Conservation (phyloP, 2,888 invertebrate genomes). For the Agonopterix alstromeriana region DNA sequence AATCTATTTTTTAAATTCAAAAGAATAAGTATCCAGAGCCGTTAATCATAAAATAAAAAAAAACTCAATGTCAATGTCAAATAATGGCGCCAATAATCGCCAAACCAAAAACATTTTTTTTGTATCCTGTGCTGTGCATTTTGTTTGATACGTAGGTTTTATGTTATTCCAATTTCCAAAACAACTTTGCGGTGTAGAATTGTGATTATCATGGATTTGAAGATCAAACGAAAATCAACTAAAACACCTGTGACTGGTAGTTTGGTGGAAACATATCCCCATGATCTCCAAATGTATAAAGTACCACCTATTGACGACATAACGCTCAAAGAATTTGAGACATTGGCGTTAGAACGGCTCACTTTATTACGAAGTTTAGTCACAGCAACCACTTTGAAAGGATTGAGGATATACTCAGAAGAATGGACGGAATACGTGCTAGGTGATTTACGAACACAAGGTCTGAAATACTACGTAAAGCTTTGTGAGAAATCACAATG, state of each 20-base stretch:
- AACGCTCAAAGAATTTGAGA: slow-evolving; percentile 90
- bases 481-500: slow-evolving; percentile 76
- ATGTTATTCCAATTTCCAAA: too few relatives aligned
- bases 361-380: slow-evolving; percentile 87
- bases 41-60: too few relatives aligned
- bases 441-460: slow-evolving; percentile 80
- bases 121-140: too few relatives aligned
- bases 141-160: too few relatives aligned
- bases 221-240: slow-evolving; percentile 59
- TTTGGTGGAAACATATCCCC: slow-evolving; percentile 79
- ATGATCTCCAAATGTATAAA: slow-evolving; percentile 88
- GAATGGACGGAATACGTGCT: slow-evolving; percentile 82
- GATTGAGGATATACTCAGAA: slow-evolving; percentile 77
- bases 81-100: too few relatives aligned
- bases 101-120: too few relatives aligned
- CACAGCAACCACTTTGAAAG: slow-evolving; percentile 80
- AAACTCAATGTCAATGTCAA: too few relatives aligned
- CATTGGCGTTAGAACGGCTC: slow-evolving; percentile 88
- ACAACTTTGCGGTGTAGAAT: too few relatives aligned
- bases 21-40: too few relatives aligned
- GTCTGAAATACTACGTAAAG: slow-evolving; percentile 79
- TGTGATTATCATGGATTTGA: slow-evolving; percentile 49
- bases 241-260: slow-evolving; percentile 49
- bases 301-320: slow-evolving; percentile 85
- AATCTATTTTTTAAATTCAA: too few relatives aligned